phyloP scores from a whole-genome alignment of 2,888 invertebrate species.

The Xanthorhoe spadicearia region DNA sequence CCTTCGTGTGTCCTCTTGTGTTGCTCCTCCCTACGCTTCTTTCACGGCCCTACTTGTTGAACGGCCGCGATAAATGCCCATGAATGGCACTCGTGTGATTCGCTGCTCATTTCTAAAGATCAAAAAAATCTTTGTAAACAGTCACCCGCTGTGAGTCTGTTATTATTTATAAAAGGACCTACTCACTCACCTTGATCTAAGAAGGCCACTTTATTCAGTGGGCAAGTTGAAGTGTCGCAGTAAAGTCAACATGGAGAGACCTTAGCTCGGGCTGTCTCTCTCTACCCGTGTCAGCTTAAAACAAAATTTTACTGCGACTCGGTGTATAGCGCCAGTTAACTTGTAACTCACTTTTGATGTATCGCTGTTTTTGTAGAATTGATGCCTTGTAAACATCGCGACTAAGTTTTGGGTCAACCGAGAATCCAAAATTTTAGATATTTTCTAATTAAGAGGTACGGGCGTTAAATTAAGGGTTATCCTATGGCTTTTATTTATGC shows the following conservation, averaged over 20 bases:
- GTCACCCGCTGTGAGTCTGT: slow-evolving; percentile 44
- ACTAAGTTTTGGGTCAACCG: slow-evolving; percentile 70
- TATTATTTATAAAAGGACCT: slow-evolving; percentile 43
- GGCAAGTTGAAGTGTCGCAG: slow-evolving; percentile 59
- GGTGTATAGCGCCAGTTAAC: slow-evolving; percentile 71
- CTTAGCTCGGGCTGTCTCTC: slow-evolving; percentile 49
- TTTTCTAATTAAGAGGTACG: slow-evolving; percentile 52
- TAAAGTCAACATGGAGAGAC: slow-evolving; percentile 62
- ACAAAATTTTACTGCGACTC: slow-evolving; percentile 67
- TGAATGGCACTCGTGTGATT: slow-evolving; percentile 71
- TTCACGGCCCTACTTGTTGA: slow-evolving; percentile 74
- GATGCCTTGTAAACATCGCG: slow-evolving; percentile 72
- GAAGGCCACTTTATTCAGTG: slow-evolving; percentile 55
- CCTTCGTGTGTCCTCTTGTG: slow-evolving; percentile 68
- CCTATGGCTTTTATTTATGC: slow-evolving; percentile 10
- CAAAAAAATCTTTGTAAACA: slow-evolving; percentile 45
- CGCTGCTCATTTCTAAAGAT: slow-evolving; percentile 58
- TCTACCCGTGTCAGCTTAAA: slow-evolving; percentile 70
- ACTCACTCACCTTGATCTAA: slow-evolving; percentile 42
- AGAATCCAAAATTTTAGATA: slow-evolving; percentile 53
- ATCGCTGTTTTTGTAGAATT: slow-evolving; percentile 78
- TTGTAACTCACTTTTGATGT: slow-evolving; percentile 82
- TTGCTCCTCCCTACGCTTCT: slow-evolving; percentile 80
- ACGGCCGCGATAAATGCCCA: slow-evolving; percentile 66
- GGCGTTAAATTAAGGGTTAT: slow-evolving; percentile 28